Percentiles rank a stretch among this genome's conserved stretches.
phyloP scores from a whole-genome alignment of 2,888 invertebrate genomes.

The Portevinia maculata region DNA sequence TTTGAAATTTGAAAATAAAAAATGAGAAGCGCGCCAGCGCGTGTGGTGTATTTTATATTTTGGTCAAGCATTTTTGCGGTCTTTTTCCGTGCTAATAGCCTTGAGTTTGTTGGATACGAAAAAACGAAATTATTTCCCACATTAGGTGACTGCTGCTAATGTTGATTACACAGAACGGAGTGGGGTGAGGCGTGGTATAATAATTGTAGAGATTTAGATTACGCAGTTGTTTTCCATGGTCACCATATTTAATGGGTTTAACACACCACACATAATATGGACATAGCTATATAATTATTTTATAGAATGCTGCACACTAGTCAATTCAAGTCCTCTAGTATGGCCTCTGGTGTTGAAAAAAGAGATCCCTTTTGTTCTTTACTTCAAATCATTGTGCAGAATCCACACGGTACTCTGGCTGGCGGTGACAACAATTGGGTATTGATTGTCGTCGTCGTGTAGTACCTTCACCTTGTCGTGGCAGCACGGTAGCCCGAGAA shows the following conservation, averaged over 20 bases:
- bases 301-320: slow-evolving; percentile 8
- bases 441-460: slow-evolving; percentile 56
- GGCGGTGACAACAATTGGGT: slow-evolving; percentile 66
- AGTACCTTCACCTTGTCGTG: slow-evolving; percentile 5
- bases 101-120: slow-evolving; percentile 38
- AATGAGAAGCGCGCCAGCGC: slow-evolving; percentile 31
- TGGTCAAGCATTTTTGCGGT: slow-evolving; percentile 36
- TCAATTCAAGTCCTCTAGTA: slow-evolving; percentile 4
- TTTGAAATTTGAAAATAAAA: background rate
- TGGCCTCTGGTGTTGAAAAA: slow-evolving; percentile 22
- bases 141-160: slow-evolving; percentile 10
- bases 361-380: slow-evolving; percentile 44
- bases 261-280: slow-evolving; percentile 7
- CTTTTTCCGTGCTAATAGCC: slow-evolving; percentile 14
- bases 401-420: slow-evolving; percentile 46
- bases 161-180: slow-evolving; percentile 6
- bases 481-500: slow-evolving; percentile 16
- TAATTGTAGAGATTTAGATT: slow-evolving; percentile 32
- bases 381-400: slow-evolving; percentile 28
- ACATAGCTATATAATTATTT: slow-evolving; percentile 8
- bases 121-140: slow-evolving; percentile 28
- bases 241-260: slow-evolving; percentile 16
- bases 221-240: slow-evolving; percentile 43
- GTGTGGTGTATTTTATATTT: slow-evolving; percentile 17
- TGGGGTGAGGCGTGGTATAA: slow-evolving; percentile 4